Conservation (phyloP, 2,888 invertebrate species). For the Corbicula japonica region DNA sequence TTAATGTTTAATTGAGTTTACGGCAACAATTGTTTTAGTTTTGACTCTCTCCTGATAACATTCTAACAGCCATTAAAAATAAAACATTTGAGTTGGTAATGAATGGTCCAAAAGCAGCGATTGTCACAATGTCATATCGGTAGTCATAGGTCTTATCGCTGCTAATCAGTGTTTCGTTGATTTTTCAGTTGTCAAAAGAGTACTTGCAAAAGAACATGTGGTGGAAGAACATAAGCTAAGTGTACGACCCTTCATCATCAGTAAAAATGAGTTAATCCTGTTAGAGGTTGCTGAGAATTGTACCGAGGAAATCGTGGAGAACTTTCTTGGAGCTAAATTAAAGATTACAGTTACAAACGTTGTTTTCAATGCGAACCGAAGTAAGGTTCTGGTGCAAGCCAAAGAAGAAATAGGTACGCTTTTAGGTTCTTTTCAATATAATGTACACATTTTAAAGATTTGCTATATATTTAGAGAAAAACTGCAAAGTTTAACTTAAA, state of each 20-base stretch:
- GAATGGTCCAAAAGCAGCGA: not conserved
- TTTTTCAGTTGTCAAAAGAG: conserved; percentile 25
- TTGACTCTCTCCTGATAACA: not conserved
- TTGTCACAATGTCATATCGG: not conserved
- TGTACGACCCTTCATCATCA: conserved; percentile 32
- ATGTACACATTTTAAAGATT: not conserved
- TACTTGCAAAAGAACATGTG: conserved; percentile 22
- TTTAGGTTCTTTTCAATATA: too few species aligned
- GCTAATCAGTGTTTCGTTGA: not conserved
- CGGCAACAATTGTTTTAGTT: not conserved
- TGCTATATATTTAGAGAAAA: too few species aligned
- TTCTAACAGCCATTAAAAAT: not conserved
- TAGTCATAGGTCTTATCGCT: not conserved
- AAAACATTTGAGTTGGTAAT: not conserved
- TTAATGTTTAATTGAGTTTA: not conserved
- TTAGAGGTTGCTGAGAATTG: conserved; percentile 21
- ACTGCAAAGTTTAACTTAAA: too few species aligned
- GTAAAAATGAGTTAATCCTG: conserved; percentile 44
- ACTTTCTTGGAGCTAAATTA: conserved; percentile 49
- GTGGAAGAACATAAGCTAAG: conserved; percentile 9
- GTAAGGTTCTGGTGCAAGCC: conserved; percentile 37
- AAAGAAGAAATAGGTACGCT: conserved; percentile 27
- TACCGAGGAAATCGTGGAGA: conserved; percentile 31
- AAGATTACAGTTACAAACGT: conserved; percentile 2
- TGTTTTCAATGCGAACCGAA: conserved; percentile 31